Percentiles rank a stretch among this genome's conserved stretches.
These are phyloP conservation scores for Poeciliopsis prolifica DNA, from an alignment of 2,113 vertebrate genomes.

Conservation along the genomic window DNA sequence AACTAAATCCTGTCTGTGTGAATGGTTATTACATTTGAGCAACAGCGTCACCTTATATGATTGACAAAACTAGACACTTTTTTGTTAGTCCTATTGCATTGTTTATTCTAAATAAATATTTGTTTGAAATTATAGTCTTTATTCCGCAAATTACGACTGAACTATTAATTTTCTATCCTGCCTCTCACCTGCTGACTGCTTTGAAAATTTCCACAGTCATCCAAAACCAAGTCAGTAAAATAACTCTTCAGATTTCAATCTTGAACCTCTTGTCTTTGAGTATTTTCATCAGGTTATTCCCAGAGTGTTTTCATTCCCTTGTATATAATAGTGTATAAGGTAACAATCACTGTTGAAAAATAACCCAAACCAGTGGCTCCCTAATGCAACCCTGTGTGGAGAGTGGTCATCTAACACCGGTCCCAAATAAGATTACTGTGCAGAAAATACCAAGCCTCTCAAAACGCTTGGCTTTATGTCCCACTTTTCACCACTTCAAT, in stretches of 20 bases:
- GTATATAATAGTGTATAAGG: neutral
- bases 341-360: neutral
- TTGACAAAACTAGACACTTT: neutral
- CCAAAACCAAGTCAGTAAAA: neutral
- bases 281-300: constrained; percentile 1
- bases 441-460: constrained; percentile 47
- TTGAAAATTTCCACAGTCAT: neutral
- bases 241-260: neutral
- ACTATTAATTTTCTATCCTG: neutral
- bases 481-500: constrained; percentile 16
- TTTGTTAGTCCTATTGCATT: neutral
- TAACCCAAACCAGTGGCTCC: neutral
- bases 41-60: neutral
- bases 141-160: neutral
- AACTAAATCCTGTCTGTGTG: neutral
- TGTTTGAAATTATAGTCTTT: neutral
- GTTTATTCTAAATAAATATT: neutral
- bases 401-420: constrained; percentile 50
- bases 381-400: constrained; percentile 31
- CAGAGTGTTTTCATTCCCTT: constrained; percentile 6
- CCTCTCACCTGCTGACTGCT: neutral
- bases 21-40: neutral
- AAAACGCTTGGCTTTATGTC: constrained; percentile 25
- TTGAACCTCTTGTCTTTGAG: neutral
- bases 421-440: constrained; percentile 60